Percentiles rank a stretch among this genome's conserved stretches.
phyloP scores from a whole-genome alignment of 2,797 vertebrate genomes.

The Orestias chungarensis region DNA sequence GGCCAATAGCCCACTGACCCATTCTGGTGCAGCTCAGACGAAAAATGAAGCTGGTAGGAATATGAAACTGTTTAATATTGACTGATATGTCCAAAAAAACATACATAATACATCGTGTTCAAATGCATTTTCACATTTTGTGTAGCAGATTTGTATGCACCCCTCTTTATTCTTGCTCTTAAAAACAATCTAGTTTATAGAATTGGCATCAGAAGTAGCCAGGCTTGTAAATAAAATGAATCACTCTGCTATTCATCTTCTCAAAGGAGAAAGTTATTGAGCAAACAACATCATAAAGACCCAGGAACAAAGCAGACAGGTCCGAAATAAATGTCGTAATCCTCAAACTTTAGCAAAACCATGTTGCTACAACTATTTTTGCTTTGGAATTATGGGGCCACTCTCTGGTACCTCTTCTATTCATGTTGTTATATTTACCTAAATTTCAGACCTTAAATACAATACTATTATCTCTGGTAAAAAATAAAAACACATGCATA shows the following conservation, averaged over 20 bases:
- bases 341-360: neutral
- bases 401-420: too few species aligned
- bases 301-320: neutral
- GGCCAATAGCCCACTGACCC: constrained; percentile 91
- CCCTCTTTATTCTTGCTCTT: neutral
- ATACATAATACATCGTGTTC: neutral
- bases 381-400: neutral
- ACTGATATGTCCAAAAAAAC: neutral
- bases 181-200: neutral
- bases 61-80: neutral
- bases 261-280: neutral
- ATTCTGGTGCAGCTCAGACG: constrained; percentile 88
- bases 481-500: too few species aligned
- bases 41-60: constrained; percentile 84
- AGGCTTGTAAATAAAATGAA: neutral
- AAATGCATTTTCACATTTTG: neutral
- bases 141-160: neutral
- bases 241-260: neutral
- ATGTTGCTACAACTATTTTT: neutral
- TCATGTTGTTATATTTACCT: neutral
- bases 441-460: neutral
- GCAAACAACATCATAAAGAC: neutral
- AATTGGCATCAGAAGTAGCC: neutral
- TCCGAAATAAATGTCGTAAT: neutral
- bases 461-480: too few species aligned